phyloP scores from a whole-genome alignment of 53 echinoderm and acorn worm species.

The Luidia sarsii region DNA sequence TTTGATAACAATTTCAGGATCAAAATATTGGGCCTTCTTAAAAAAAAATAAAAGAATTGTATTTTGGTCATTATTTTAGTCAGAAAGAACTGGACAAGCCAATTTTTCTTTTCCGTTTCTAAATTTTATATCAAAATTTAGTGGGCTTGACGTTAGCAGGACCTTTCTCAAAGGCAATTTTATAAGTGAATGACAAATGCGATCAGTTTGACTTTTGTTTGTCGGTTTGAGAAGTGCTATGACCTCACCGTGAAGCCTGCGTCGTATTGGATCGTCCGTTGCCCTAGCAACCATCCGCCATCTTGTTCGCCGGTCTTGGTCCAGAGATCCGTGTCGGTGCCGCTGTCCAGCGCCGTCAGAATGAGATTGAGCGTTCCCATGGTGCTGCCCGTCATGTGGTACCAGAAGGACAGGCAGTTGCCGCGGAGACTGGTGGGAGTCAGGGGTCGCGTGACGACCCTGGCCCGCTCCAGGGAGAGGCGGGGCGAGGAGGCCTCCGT shows the following conservation, averaged over 20 bases:
- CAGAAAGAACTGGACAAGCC: too few species aligned
- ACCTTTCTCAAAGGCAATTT: too few species aligned
- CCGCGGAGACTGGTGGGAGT: slow-evolving; percentile 45
- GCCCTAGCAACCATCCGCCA: slow-evolving; percentile 42
- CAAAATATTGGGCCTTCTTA: too few species aligned
- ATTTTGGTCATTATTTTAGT: too few species aligned
- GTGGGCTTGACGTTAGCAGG: too few species aligned
- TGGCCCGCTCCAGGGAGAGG: slow-evolving; percentile 28
- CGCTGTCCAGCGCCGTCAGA: neutral
- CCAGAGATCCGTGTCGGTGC: slow-evolving; percentile 15
- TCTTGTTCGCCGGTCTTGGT: slow-evolving; percentile 21
- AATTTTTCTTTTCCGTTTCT: too few species aligned
- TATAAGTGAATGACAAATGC: too few species aligned
- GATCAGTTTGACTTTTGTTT: too few species aligned
- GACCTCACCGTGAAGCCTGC: slow-evolving; percentile 21
- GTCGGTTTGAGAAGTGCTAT: too few species aligned
- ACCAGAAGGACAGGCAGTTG: slow-evolving; percentile 80
- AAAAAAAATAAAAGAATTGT: too few species aligned
- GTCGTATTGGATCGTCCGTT: slow-evolving; percentile 6
- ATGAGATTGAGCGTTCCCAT: slow-evolving; percentile 65
- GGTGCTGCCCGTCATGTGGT: slow-evolving; percentile 87
- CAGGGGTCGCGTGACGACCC: slow-evolving; percentile 50
- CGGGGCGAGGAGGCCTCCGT: slow-evolving; percentile 52
- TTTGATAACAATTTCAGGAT: too few species aligned
- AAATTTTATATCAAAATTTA: too few species aligned